phyloP scores from a whole-genome alignment of 30 jellyfish, hydroid and myxozoan genomes.

The Aurelia aurita complex sp. Pacific region DNA sequence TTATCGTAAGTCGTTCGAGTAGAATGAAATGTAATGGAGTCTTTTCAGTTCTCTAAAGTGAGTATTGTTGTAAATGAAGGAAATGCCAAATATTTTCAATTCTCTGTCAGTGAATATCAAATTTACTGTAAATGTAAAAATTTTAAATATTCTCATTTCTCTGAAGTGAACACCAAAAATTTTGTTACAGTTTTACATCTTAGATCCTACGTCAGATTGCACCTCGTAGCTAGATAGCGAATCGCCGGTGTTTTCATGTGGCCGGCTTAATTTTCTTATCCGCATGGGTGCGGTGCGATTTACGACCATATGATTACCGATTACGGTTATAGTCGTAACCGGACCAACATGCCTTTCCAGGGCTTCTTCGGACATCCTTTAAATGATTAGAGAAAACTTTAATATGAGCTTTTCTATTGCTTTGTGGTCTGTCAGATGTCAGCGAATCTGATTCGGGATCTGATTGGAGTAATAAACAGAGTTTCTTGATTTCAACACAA shows the following conservation, averaged over 20 bases:
- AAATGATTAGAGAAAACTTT: constrained; percentile 36
- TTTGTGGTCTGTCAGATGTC: constrained; percentile 79
- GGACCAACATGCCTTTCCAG: constrained; percentile 25
- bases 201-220: not conserved
- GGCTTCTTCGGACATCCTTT: constrained; percentile 36
- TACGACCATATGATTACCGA: constrained; percentile 16
- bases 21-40: no score
- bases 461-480: constrained; percentile 50
- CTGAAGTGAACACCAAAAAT: no score
- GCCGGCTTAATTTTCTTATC: constrained; percentile 1
- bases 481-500: constrained; percentile 43
- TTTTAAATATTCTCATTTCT: no score
- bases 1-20: no score
- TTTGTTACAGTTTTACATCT: no score
- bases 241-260: constrained; percentile 6
- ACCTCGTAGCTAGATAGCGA: not conserved
- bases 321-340: constrained; percentile 2
- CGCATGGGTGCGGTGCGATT: constrained; percentile 10
- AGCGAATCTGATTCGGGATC: constrained; percentile 38
- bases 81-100: no score
- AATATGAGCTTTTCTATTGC: constrained; percentile 49
- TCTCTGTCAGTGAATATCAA: no score
- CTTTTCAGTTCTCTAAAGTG: no score
- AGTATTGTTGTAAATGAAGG: no score
- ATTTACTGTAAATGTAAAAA: no score